These are phyloP conservation scores for Sebastolobus alascanus DNA, from an alignment of 2,797 vertebrate species.

Conservation along the genomic window DNA sequence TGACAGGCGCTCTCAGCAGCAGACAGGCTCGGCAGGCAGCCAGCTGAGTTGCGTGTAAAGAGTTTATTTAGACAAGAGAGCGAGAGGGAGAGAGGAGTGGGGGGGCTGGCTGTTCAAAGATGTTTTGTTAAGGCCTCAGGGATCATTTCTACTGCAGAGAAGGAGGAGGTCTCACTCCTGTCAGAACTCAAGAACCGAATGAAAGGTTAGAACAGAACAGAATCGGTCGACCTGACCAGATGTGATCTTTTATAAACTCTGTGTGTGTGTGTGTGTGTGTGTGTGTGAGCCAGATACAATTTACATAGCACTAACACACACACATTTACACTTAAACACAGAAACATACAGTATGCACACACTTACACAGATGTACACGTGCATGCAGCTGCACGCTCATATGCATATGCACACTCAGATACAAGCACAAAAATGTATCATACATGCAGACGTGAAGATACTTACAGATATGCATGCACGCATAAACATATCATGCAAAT, in stretches of 20 bases:
- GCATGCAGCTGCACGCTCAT: neutral
- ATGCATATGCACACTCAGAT: neutral
- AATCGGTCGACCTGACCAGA: conserved; percentile 1
- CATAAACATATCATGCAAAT: neutral
- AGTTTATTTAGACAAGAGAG: conserved; percentile 74
- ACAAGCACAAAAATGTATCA: neutral
- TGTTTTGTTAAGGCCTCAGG: conserved; percentile 47
- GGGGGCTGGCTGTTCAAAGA: conserved; percentile 30
- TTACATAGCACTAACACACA: conserved; percentile 1
- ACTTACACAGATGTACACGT: neutral
- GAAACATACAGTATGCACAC: too few relatives aligned
- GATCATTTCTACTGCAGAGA: conserved; percentile 28
- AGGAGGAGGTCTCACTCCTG: conserved; percentile 52
- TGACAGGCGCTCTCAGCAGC: conserved; percentile 58
- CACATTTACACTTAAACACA: neutral
- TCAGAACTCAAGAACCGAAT: conserved; percentile 12
- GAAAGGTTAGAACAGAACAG: neutral
- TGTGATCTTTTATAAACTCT: conserved; percentile 26
- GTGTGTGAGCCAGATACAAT: neutral
- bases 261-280: conserved; percentile 7
- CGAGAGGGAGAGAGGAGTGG: neutral
- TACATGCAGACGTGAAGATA: neutral
- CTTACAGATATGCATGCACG: too few relatives aligned
- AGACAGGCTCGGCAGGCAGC: conserved; percentile 56
- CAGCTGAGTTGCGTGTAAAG: conserved; percentile 70